phyloP scores from a whole-genome alignment of 1,140 invertebrate genomes.

The Spodoptera frugiperda region DNA sequence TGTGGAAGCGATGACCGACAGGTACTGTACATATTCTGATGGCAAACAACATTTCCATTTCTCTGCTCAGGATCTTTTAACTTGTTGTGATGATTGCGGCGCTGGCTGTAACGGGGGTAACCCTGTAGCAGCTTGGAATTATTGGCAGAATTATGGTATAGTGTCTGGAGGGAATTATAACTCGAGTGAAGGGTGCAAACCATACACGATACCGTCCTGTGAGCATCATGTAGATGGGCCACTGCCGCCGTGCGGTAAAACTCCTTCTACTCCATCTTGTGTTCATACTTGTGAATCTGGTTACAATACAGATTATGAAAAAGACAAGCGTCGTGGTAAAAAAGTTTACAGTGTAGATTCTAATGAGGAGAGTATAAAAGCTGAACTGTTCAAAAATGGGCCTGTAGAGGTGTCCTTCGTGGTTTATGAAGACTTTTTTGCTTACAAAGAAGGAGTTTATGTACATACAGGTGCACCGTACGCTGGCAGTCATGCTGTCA shows the following conservation, averaged over 20 bases:
- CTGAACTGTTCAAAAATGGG: conserved; percentile 93
- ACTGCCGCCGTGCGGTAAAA: conserved; percentile 76
- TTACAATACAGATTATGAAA: conserved; percentile 88
- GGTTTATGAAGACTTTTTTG: conserved; percentile 94
- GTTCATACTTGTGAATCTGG: conserved; percentile 42
- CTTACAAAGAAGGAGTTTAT: conserved; percentile 94
- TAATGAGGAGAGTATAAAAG: conserved; percentile 89
- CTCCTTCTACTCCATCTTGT: conserved; percentile 90
- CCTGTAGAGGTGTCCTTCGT: conserved; percentile 88
- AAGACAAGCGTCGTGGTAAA: neutral
- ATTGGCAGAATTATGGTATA: conserved; percentile 63
- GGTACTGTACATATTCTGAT: conserved; percentile 91
- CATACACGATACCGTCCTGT: conserved; percentile 93
- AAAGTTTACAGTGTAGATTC: neutral
- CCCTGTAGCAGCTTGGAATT: neutral
- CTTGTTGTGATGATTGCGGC: neutral
- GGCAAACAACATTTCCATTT: conserved; percentile 70
- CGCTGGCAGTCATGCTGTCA: conserved; percentile 94
- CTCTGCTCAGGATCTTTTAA: conserved; percentile 8
- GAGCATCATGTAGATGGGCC: conserved; percentile 94
- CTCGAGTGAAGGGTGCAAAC: conserved; percentile 91
- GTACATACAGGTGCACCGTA: conserved; percentile 30
- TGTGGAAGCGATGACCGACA: conserved; percentile 95
- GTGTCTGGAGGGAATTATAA: conserved; percentile 93
- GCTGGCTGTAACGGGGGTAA: neutral